phyloP scores from a whole-genome alignment of 2,888 invertebrate species.

The Diploptera punctata region DNA sequence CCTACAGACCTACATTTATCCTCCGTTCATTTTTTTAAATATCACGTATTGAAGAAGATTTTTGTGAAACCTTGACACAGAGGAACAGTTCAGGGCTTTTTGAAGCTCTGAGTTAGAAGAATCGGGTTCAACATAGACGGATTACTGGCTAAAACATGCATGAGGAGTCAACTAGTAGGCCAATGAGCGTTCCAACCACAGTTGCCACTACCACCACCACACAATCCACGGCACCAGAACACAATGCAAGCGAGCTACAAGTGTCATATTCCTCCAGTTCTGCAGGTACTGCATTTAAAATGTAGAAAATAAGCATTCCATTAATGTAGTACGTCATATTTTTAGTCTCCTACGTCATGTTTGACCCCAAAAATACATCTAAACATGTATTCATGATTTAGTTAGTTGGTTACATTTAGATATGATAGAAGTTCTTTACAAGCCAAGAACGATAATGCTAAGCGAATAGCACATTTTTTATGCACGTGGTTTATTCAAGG shows the following conservation, averaged over 20 bases:
- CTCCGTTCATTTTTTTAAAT: conserved; percentile 65
- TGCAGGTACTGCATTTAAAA: conserved; percentile 61
- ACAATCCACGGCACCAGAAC: conserved; percentile 59
- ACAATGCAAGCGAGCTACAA: conserved; percentile 65
- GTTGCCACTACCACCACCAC: conserved; percentile 69
- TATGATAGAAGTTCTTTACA: too few relatives aligned
- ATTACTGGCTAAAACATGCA: conserved; percentile 62
- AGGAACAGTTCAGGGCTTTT: conserved; percentile 57
- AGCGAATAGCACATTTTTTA: too few relatives aligned
- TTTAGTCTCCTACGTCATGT: too few relatives aligned
- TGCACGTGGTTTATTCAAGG: too few relatives aligned
- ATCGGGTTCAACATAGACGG: conserved; percentile 55
- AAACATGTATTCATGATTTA: too few relatives aligned
- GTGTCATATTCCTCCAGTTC: conserved; percentile 66
- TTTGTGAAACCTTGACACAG: conserved; percentile 58
- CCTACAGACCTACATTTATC: conserved; percentile 87
- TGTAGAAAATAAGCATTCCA: too few relatives aligned
- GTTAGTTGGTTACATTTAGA: too few relatives aligned
- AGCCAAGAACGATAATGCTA: too few relatives aligned
- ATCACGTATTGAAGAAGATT: conserved; percentile 58
- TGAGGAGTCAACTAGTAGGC: conserved; percentile 68
- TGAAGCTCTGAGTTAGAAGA: conserved; percentile 56
- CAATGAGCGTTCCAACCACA: conserved; percentile 70
- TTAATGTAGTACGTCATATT: too few relatives aligned
- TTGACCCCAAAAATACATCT: too few relatives aligned